These are phyloP conservation scores for Hydropsyche betteni DNA, from an alignment of 2,888 invertebrate genomes.

Conservation along the genomic window DNA sequence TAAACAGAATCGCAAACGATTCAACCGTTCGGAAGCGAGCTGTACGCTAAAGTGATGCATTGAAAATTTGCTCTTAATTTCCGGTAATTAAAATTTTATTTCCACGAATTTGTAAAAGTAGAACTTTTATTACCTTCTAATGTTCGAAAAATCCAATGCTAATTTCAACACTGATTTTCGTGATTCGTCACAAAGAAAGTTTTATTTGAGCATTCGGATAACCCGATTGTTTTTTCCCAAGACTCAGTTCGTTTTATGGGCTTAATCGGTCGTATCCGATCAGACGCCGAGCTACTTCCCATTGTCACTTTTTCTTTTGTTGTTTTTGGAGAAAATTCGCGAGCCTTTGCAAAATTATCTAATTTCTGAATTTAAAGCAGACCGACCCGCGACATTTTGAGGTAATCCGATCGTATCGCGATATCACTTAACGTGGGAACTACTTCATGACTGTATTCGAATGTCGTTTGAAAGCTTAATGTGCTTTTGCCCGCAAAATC, in stretches of 20 bases:
- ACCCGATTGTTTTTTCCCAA: constrained; percentile 24
- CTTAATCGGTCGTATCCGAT: constrained; percentile 19
- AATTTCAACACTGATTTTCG: no score
- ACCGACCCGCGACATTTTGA: not conserved
- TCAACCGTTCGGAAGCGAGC: no score
- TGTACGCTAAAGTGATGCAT: no score
- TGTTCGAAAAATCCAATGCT: no score
- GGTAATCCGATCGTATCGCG: not conserved
- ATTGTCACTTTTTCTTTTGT: constrained; percentile 17
- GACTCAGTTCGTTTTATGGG: not conserved
- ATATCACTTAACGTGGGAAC: constrained; percentile 8
- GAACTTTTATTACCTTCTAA: no score
- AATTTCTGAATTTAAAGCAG: not conserved
- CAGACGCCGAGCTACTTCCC: constrained; percentile 12
- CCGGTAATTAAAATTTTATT: no score
- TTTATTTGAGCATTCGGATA: constrained; percentile 4
- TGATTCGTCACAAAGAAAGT: no score
- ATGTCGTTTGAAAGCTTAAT: not conserved
- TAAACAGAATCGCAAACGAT: no score
- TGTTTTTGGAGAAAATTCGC: constrained; percentile 4
- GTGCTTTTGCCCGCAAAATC: no score
- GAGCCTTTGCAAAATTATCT: not conserved
- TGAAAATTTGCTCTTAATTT: no score
- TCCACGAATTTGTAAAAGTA: no score
- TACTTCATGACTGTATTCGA: not conserved